These are phyloP conservation scores for Epicauta chinensis DNA, from an alignment of 1,140 invertebrate species.

Conservation along the genomic window DNA sequence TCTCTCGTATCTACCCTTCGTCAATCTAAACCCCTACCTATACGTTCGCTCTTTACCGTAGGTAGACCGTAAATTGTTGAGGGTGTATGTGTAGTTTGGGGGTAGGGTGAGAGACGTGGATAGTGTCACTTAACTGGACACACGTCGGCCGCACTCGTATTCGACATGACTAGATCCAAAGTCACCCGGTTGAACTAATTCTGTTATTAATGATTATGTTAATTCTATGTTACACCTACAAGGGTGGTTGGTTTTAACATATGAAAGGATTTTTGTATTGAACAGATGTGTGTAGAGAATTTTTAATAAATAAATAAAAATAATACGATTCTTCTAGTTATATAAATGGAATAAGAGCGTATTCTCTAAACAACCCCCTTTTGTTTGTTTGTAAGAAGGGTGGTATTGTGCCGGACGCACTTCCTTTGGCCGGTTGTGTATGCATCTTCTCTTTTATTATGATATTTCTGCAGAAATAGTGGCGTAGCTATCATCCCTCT, in stretches of 20 bases:
- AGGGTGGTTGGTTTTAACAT: not conserved
- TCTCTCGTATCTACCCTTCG: not conserved
- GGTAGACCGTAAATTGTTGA: not conserved
- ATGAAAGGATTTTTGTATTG: too few species aligned
- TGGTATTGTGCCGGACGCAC: not conserved
- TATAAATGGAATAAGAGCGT: slow-evolving; percentile 25
- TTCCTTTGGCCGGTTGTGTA: not conserved
- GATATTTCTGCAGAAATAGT: not conserved
- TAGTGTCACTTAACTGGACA: slow-evolving; percentile 29
- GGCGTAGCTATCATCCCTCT: slow-evolving; percentile 10
- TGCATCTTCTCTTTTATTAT: not conserved
- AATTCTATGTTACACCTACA: slow-evolving; percentile 18
- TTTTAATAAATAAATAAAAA: too few species aligned
- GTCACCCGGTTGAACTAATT: slow-evolving; percentile 14
- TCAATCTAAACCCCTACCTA: slow-evolving; percentile 19
- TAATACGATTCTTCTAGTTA: not conserved
- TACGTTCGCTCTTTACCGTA: not conserved
- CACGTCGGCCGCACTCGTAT: slow-evolving; percentile 26
- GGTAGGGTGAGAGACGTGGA: slow-evolving; percentile 2
- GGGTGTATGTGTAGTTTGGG: too few species aligned
- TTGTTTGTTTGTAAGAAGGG: slow-evolving; percentile 2
- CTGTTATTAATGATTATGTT: slow-evolving; percentile 21
- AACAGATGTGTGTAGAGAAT: too few species aligned
- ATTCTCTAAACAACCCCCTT: slow-evolving; percentile 25
- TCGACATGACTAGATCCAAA: slow-evolving; percentile 16